Evolutionary conservation across 1,140 invertebrate genomes (phyloP).

Genomic region (Eumeta japonica): DNA sequence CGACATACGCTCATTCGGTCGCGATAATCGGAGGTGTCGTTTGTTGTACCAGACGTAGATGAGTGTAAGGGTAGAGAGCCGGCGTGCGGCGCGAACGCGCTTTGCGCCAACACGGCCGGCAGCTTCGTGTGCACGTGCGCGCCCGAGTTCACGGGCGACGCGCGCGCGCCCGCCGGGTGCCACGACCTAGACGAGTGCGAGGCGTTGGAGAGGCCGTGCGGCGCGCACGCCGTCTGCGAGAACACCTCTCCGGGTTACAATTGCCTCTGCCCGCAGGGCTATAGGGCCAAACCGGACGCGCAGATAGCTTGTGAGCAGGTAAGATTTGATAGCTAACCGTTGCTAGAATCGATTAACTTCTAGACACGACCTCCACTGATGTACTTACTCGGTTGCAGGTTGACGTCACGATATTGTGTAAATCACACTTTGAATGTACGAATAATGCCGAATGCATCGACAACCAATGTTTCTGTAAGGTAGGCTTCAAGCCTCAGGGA

Average conservation of each 20-base stretch:
- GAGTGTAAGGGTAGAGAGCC: slow-evolving; percentile 74
- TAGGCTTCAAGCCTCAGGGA: slow-evolving; percentile 79
- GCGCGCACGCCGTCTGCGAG: slow-evolving; percentile 82
- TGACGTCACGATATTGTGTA: slow-evolving; percentile 82
- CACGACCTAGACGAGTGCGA: slow-evolving; percentile 90
- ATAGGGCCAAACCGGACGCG: slow-evolving; percentile 75
- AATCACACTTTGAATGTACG: slow-evolving; percentile 86
- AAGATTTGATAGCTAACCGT: slow-evolving; percentile 12
- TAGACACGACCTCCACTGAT: neutral
- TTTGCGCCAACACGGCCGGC: slow-evolving; percentile 83
- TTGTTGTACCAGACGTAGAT: slow-evolving; percentile 75
- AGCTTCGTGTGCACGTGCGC: slow-evolving; percentile 82
- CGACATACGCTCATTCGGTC: slow-evolving; percentile 23
- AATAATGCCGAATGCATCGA: slow-evolving; percentile 89
- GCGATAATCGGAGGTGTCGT: slow-evolving; percentile 41
- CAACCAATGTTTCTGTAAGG: slow-evolving; percentile 86
- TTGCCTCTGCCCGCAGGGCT: slow-evolving; percentile 87
- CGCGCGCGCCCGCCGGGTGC: slow-evolving; percentile 69
- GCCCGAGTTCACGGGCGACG: slow-evolving; percentile 82
- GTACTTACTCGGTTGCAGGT: too few relatives aligned
- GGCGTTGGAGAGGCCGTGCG: slow-evolving; percentile 78
- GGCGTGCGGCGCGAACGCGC: slow-evolving; percentile 80
- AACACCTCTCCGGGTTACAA: slow-evolving; percentile 84
- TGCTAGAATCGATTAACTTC: neutral
- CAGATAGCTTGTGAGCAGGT: slow-evolving; percentile 85